phyloP scores from a whole-genome alignment of 2,888 invertebrate genomes.

The Scaptodrosophila latifasciaeformis region DNA sequence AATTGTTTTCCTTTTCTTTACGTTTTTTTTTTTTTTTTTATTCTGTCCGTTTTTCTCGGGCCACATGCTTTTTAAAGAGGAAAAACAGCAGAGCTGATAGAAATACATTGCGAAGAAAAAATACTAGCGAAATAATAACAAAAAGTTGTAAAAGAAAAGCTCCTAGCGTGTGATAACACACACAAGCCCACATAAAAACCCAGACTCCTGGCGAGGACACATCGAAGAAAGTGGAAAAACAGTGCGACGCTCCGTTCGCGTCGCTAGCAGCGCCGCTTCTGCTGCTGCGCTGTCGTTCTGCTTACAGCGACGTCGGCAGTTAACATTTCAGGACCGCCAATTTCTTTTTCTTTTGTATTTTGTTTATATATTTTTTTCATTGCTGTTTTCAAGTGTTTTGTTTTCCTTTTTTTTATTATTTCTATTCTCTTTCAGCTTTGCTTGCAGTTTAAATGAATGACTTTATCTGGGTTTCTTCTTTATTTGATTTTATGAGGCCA shows the following conservation, averaged over 20 bases:
- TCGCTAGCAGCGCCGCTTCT: background rate
- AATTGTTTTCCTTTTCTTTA: slow-evolving; percentile 45
- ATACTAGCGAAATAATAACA: slow-evolving; percentile 65
- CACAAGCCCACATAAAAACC: slow-evolving; percentile 46
- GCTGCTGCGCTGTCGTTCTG: slow-evolving; percentile 16
- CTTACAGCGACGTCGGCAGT: slow-evolving; percentile 30
- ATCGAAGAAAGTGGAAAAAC: slow-evolving; percentile 66
- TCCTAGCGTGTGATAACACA: slow-evolving; percentile 64
- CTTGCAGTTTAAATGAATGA: slow-evolving; percentile 26
- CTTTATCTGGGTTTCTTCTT: too few species aligned
- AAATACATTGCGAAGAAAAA: slow-evolving; percentile 64
- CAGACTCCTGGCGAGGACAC: slow-evolving; percentile 26
- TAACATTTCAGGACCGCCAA: slow-evolving; percentile 62
- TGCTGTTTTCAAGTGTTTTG: slow-evolving; percentile 22
- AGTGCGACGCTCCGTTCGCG: slow-evolving; percentile 32
- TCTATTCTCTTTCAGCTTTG: background rate
- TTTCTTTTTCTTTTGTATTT: slow-evolving; percentile 53
- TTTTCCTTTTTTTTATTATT: slow-evolving; percentile 9
- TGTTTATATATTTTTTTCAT: slow-evolving; percentile 46
- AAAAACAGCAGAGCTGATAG: slow-evolving; percentile 38
- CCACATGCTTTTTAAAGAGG: too few species aligned
- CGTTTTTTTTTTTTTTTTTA: slow-evolving; percentile 30
- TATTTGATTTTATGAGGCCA: slow-evolving; percentile 9
- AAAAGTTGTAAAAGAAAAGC: slow-evolving; percentile 69
- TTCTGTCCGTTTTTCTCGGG: slow-evolving; percentile 38